Conservation (phyloP, 2,113 vertebrate genomes). For the Motacilla tschutschensis region DNA sequence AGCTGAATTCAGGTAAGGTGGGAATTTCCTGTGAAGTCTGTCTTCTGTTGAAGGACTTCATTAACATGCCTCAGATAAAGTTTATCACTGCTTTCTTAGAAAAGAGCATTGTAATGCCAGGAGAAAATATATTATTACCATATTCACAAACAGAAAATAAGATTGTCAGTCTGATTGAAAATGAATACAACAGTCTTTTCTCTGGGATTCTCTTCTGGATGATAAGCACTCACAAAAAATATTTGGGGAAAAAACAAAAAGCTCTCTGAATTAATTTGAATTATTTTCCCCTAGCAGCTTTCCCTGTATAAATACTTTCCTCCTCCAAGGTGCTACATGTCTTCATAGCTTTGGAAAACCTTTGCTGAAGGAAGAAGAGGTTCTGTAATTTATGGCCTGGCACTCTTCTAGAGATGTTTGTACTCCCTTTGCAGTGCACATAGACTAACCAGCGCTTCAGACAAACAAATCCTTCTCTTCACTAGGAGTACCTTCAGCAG, state of each 20-base stretch:
- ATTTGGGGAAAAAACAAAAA: background rate
- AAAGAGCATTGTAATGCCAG: background rate
- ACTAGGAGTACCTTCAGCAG: background rate
- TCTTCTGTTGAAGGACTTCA: background rate
- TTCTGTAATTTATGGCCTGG: background rate
- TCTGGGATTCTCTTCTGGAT: background rate
- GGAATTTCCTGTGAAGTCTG: background rate
- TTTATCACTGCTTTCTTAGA: background rate
- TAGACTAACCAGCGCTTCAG: background rate
- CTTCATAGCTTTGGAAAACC: background rate
- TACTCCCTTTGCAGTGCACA: background rate
- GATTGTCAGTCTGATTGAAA: background rate
- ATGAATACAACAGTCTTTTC: background rate
- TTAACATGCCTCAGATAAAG: conserved; percentile 1
- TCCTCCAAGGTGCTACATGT: background rate
- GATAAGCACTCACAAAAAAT: background rate
- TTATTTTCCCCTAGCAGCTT: background rate
- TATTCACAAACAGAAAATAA: background rate
- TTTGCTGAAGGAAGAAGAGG: background rate
- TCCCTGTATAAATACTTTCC: background rate
- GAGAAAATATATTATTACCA: background rate
- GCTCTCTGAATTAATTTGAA: background rate
- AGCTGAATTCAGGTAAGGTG: background rate
- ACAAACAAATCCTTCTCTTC: background rate
- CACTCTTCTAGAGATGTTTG: background rate